Conservation (phyloP, 2,113 vertebrate genomes). For the Merops nubicus region DNA sequence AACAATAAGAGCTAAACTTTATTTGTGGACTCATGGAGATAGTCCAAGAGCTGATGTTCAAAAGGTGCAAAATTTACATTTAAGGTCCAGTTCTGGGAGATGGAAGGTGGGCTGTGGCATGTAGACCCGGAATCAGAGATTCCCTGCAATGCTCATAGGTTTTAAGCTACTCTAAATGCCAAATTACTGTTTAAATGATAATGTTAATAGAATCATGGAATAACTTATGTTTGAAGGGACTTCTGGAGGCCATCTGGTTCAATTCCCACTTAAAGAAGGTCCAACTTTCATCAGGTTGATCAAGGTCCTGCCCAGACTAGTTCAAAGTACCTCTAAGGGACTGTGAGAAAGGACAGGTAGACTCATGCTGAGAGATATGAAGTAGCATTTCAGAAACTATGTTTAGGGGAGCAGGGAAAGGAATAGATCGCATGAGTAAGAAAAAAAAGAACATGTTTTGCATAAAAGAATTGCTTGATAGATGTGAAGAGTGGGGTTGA, state of each 20-base stretch:
- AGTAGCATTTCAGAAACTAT: neutral
- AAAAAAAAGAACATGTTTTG: neutral
- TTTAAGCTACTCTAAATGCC: neutral
- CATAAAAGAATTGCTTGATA: neutral
- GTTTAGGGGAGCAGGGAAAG: neutral
- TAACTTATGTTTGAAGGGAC: neutral
- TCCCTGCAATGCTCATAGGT: neutral
- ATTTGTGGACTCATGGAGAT: neutral
- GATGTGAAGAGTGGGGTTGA: rapidly evolving
- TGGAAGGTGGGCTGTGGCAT: neutral
- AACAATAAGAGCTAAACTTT: neutral
- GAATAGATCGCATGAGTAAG: neutral
- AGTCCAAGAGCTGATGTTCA: neutral
- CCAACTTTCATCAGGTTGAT: neutral
- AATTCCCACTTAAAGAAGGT: neutral
- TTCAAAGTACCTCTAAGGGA: neutral
- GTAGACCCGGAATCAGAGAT: neutral
- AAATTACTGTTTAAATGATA: neutral
- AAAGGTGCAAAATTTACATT: neutral
- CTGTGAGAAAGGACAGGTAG: neutral
- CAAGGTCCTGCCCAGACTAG: neutral
- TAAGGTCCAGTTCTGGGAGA: neutral
- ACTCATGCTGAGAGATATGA: neutral
- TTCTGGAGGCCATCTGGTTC: neutral
- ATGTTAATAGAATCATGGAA: neutral